Evolutionary conservation across 53 echinoderm and acorn worm species (phyloP).

Genomic region (Henricia sp.): DNA sequence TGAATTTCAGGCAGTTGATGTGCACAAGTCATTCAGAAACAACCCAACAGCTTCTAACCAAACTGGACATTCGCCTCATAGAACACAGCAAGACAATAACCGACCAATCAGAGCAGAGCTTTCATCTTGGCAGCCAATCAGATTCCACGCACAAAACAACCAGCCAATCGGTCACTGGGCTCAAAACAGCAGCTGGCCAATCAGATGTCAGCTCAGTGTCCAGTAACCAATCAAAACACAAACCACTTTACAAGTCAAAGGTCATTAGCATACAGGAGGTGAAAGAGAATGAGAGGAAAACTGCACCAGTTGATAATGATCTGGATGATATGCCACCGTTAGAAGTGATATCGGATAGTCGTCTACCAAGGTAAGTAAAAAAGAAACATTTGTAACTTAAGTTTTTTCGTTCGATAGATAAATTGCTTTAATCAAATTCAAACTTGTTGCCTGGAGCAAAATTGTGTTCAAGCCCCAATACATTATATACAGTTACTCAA

Average conservation of each 20-base stretch:
- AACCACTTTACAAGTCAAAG: slow-evolving; percentile 27
- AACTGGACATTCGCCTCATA: slow-evolving; percentile 17
- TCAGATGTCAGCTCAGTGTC: neutral
- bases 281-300: neutral
- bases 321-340: slow-evolving; percentile 71
- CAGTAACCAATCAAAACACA: slow-evolving; percentile 1
- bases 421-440: too few species aligned
- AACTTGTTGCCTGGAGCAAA: too few species aligned
- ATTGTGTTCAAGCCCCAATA: too few species aligned
- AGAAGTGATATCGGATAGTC: slow-evolving; percentile 35
- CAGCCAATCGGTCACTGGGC: neutral
- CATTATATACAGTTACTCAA: too few species aligned
- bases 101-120: slow-evolving; percentile 20
- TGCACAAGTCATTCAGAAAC: slow-evolving; percentile 42
- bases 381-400: too few species aligned
- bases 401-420: too few species aligned
- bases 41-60: slow-evolving; percentile 30
- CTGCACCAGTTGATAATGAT: neutral
- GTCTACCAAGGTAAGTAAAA: slow-evolving; percentile 57
- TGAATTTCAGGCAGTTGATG: slow-evolving; percentile 36
- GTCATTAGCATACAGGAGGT: slow-evolving; percentile 41
- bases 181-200: neutral
- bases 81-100: slow-evolving; percentile 13
- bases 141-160: neutral
- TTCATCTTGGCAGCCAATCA: neutral